A percentile compares a stretch with the other conserved stretches of the same genome.
These are phyloP conservation scores for Camarhynchus parvulus DNA, from an alignment of 2,113 vertebrate genomes.

Conservation along the genomic window DNA sequence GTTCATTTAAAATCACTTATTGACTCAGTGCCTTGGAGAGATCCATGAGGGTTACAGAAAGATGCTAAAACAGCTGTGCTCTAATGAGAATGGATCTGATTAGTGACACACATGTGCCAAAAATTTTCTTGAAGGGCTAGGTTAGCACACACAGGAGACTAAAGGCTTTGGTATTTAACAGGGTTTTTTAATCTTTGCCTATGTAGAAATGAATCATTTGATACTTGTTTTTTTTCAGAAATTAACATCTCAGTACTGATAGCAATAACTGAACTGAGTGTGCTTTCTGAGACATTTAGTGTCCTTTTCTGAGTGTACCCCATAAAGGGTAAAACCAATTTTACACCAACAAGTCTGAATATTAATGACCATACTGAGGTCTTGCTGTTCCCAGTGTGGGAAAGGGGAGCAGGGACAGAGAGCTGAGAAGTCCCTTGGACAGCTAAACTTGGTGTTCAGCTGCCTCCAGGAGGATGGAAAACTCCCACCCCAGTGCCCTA, in stretches of 20 bases:
- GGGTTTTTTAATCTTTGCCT: not conserved
- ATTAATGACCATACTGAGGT: not conserved
- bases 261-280: not conserved
- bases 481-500: not conserved
- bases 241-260: not conserved
- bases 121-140: slow-evolving; percentile 6
- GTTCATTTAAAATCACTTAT: not conserved
- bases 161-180: slow-evolving; percentile 4
- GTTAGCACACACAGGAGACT: not conserved
- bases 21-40: not conserved
- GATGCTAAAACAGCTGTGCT: not conserved
- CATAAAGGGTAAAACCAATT: not conserved
- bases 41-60: not conserved
- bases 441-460: not conserved
- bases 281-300: not conserved
- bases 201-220: not conserved
- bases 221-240: not conserved
- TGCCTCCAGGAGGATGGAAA: not conserved
- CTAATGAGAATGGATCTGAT: not conserved
- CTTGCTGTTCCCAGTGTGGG: not conserved
- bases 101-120: not conserved
- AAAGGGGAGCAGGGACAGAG: not conserved
- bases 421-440: not conserved
- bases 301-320: not conserved
- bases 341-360: not conserved